A percentile compares a stretch with the other conserved stretches of the same genome.
These are phyloP conservation scores for Circaetus cinerascens DNA, from an alignment of 2,113 vertebrate species.

Conservation along the genomic window DNA sequence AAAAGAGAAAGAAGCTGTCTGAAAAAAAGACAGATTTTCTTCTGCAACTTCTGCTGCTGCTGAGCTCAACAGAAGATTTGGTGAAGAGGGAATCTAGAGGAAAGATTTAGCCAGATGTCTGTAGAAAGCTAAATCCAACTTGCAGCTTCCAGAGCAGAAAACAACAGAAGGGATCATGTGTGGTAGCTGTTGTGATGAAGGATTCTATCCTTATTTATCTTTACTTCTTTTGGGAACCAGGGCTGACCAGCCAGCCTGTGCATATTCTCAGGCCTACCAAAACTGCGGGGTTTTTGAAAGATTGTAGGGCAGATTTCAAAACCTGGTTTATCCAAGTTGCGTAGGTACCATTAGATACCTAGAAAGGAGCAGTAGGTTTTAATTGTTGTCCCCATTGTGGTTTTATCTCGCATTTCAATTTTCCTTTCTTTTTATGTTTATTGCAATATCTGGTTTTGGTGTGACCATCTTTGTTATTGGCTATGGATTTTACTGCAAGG, in stretches of 20 bases:
- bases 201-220: background rate
- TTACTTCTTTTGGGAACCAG: background rate
- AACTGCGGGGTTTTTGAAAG: fast-evolving
- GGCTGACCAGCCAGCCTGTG: background rate
- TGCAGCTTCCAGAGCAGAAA: background rate
- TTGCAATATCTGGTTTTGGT: background rate
- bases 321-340: background rate
- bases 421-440: background rate
- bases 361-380: background rate
- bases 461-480: background rate
- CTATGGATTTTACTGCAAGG: background rate
- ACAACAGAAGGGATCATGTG: background rate
- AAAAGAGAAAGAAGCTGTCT: background rate
- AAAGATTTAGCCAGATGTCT: background rate
- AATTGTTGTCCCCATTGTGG: background rate
- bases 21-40: background rate
- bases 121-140: background rate
- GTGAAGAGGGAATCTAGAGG: background rate
- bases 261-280: background rate
- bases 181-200: background rate
- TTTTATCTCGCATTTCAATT: background rate
- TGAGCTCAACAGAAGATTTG: background rate
- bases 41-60: background rate
- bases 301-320: background rate
- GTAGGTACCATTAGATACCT: background rate